phyloP scores from a whole-genome alignment of 2,113 vertebrate species.

The cat (Felis catus) region DNA sequence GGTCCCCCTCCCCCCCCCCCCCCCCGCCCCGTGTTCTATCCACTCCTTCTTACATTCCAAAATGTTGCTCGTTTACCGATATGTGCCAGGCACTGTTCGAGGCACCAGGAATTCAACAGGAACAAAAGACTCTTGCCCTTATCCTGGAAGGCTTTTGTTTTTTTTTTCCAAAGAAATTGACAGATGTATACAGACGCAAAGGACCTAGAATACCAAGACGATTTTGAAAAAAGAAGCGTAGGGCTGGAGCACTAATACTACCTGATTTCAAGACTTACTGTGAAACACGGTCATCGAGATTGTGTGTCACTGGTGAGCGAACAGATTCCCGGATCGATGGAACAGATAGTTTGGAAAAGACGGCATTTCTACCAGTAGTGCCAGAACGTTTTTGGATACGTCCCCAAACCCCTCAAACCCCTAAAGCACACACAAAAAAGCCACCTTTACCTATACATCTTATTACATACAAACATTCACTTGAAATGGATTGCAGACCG shows the following conservation, averaged over 20 bases:
- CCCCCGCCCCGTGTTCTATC: not conserved
- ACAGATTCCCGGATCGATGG: accelerated
- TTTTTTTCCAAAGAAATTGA: not conserved
- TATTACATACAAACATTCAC: not conserved
- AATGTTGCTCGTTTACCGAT: not conserved
- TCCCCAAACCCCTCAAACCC: not conserved
- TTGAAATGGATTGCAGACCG: not conserved
- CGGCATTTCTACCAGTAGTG: accelerated
- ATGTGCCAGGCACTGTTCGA: not conserved
- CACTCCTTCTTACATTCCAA: not conserved
- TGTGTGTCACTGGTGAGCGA: accelerated
- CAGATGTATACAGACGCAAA: not conserved
- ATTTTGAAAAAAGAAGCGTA: not conserved
- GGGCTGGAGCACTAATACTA: not conserved
- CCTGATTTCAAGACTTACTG: not conserved
- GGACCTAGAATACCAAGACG: not conserved
- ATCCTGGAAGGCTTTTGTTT: not conserved
- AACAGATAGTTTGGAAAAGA: not conserved
- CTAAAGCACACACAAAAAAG: not conserved
- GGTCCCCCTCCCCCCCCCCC: not conserved
- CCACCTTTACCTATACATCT: not conserved
- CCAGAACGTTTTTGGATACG: too few species aligned
- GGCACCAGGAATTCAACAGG: not conserved
- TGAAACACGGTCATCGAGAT: not conserved
- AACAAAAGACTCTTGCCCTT: not conserved